Conservation (phyloP, 2,888 invertebrate genomes). For the Carabus problematicus region DNA sequence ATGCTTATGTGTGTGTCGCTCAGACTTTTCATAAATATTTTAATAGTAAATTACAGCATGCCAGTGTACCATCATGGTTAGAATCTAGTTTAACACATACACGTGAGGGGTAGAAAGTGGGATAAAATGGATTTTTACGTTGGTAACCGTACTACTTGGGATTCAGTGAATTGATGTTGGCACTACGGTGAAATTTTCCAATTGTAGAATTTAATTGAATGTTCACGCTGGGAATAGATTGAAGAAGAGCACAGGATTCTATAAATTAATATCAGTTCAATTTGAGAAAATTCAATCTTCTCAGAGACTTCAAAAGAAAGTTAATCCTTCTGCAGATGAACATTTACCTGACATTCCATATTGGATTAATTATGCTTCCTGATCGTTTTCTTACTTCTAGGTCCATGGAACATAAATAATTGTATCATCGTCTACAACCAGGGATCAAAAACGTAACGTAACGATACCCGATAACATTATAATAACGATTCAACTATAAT, state of each 20-base stretch:
- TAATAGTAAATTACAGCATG: slow-evolving; percentile 22
- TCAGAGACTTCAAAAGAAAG: slow-evolving; percentile 27
- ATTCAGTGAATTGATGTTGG: slow-evolving; percentile 21
- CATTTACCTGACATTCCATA: not conserved
- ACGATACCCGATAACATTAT: no score
- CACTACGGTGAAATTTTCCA: slow-evolving; percentile 27
- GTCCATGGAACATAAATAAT: no score
- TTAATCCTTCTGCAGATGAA: slow-evolving; percentile 26
- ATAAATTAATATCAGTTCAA: slow-evolving; percentile 38
- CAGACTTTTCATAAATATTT: slow-evolving; percentile 31
- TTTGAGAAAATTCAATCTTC: slow-evolving; percentile 36
- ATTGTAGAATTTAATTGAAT: slow-evolving; percentile 38
- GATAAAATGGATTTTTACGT: slow-evolving; percentile 25
- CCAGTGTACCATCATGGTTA: no score
- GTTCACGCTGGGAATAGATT: slow-evolving; percentile 29
- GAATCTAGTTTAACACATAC: no score
- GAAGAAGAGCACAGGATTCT: slow-evolving; percentile 28
- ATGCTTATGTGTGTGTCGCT: not conserved
- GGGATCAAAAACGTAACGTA: no score
- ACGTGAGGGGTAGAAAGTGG: not conserved
- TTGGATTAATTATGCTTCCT: no score
- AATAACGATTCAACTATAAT: no score
- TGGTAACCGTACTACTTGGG: slow-evolving; percentile 8
- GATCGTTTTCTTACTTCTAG: no score
- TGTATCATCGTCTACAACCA: no score